Percentiles rank a stretch among this genome's conserved stretches.
These are phyloP conservation scores for Chaenogobius annularis DNA, from an alignment of 2,113 vertebrate genomes.

Conservation along the genomic window DNA sequence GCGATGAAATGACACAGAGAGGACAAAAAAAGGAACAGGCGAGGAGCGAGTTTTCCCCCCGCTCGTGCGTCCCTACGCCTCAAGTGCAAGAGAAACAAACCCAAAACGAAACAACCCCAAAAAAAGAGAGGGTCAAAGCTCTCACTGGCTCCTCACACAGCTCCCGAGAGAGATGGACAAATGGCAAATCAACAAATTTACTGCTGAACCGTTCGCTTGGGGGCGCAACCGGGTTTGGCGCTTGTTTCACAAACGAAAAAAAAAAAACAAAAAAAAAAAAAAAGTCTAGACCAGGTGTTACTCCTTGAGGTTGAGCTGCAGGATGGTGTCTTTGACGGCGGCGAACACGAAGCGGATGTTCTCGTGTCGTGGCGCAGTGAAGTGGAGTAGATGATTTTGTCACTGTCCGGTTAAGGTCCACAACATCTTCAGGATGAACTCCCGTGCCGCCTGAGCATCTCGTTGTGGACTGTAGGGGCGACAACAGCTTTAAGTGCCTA, in stretches of 20 bases:
- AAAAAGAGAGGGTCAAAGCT: constrained; percentile 77
- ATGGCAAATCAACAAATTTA: constrained; percentile 91
- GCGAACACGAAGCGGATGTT: constrained; percentile 95
- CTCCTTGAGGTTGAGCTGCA: constrained; percentile 94
- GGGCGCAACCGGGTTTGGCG: not conserved
- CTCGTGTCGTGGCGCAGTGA: constrained; percentile 97
- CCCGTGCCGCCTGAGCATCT: constrained; percentile 89
- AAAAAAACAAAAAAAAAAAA: no score
- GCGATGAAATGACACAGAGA: constrained; percentile 49
- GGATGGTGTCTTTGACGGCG: constrained; percentile 95
- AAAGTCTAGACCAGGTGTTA: constrained; percentile 87
- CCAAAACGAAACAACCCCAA: constrained; percentile 55
- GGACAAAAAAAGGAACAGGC: constrained; percentile 5
- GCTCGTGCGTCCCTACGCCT: constrained; percentile 52
- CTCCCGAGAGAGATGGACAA: constrained; percentile 83
- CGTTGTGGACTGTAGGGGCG: constrained; percentile 81
- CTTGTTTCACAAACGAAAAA: no score
- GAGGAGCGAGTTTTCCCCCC: constrained; percentile 45
- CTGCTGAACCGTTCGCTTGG: constrained; percentile 77
- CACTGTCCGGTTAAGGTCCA: constrained; percentile 95
- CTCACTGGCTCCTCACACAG: constrained; percentile 79
- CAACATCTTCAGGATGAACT: constrained; percentile 97
- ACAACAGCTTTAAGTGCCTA: not conserved
- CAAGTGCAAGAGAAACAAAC: constrained; percentile 15
- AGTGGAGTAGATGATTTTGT: constrained; percentile 98